These are phyloP conservation scores for Ovis canadensis DNA, from an alignment of 2,113 vertebrate species.

Conservation along the genomic window DNA sequence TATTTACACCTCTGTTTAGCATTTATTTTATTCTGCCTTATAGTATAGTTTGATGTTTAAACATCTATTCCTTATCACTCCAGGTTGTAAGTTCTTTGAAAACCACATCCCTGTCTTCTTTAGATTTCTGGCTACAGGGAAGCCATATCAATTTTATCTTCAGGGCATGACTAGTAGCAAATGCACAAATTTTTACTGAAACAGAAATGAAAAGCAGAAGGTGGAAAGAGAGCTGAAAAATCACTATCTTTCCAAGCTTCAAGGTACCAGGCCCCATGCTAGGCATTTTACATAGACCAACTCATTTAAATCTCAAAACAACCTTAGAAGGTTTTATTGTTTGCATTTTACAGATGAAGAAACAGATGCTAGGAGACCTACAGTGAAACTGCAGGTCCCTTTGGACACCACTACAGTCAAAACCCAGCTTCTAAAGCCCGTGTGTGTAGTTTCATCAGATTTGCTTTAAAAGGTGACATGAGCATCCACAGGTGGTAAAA, in stretches of 20 bases:
- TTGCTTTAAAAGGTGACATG: not conserved
- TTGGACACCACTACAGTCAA: not conserved
- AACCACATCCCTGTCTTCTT: not conserved
- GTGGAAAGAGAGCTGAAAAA: not conserved
- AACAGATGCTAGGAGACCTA: not conserved
- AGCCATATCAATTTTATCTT: not conserved
- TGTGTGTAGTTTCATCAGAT: not conserved
- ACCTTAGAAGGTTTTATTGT: not conserved
- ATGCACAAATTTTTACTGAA: not conserved
- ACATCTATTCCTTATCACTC: not conserved
- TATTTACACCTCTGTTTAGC: not conserved
- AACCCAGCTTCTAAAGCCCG: rapidly evolving
- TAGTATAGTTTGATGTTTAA: not conserved
- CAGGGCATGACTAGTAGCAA: not conserved
- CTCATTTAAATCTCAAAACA: not conserved
- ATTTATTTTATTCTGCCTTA: not conserved
- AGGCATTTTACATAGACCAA: not conserved
- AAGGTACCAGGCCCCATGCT: too few relatives aligned
- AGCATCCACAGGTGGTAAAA: not conserved
- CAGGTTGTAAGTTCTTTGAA: not conserved
- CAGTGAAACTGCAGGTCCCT: not conserved
- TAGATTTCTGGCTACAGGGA: not conserved
- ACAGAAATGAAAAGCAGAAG: not conserved
- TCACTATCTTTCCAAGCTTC: not conserved
- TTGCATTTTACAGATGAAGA: not conserved